Percentiles rank a stretch among this genome's conserved stretches.
phyloP scores from a whole-genome alignment of 1,140 invertebrate species.

The Glomeris maerens region DNA sequence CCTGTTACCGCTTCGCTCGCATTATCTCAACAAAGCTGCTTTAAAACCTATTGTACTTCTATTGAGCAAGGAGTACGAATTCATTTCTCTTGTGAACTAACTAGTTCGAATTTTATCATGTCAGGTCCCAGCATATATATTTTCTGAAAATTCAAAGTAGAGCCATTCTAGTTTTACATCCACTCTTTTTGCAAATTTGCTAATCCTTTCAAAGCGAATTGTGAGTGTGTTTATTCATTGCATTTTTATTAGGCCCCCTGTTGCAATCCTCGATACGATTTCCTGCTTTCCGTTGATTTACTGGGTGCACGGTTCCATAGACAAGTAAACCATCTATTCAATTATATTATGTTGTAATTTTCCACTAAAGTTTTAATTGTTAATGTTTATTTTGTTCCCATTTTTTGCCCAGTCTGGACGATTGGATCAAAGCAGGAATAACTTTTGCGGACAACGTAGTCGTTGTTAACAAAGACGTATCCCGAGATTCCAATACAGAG shows the following conservation, averaged over 20 bases:
- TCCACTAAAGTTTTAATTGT: neutral
- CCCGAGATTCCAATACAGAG: constrained; percentile 87
- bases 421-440: constrained; percentile 83
- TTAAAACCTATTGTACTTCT: constrained; percentile 91
- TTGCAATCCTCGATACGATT: constrained; percentile 30
- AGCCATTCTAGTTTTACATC: neutral
- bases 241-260: constrained; percentile 26
- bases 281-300: constrained; percentile 33
- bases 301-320: constrained; percentile 33
- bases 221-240: neutral
- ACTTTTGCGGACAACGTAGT: constrained; percentile 92
- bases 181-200: neutral
- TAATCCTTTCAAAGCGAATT: neutral
- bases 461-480: constrained; percentile 94
- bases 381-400: neutral
- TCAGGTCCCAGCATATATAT: neutral
- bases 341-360: neutral
- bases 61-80: constrained; percentile 49
- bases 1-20: constrained; percentile 88
- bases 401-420: constrained; percentile 60
- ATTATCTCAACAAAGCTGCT: constrained; percentile 84
- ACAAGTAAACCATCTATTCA: constrained; percentile 22
- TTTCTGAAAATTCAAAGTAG: neutral
- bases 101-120: too few relatives aligned
- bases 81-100: neutral